Evolutionary conservation across 2,888 invertebrate genomes (phyloP).

Genomic region (Steinernema carpocapsae): DNA sequence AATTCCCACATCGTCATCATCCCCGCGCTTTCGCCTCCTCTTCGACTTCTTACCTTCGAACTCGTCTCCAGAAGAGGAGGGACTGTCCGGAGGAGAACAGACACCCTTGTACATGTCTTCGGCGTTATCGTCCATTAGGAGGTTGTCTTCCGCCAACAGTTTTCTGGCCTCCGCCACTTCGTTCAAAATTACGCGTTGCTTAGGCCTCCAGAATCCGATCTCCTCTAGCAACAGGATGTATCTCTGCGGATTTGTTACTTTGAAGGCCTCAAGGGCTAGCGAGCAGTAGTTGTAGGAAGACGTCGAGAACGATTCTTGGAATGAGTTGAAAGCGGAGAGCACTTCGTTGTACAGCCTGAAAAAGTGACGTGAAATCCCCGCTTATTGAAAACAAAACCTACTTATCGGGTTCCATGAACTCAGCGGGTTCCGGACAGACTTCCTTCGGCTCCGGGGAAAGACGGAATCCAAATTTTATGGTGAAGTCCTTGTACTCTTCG

Average conservation of each 20-base stretch:
- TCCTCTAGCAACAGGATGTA: not conserved
- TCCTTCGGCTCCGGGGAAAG: not conserved
- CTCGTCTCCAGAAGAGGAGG: constrained; percentile 10
- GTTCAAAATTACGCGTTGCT: not conserved
- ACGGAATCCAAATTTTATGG: not conserved
- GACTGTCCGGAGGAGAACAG: constrained; percentile 1
- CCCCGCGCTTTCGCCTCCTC: not conserved
- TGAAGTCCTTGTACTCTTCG: not conserved
- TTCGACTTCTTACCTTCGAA: constrained; percentile 16
- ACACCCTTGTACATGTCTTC: constrained; percentile 29
- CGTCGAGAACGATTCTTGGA: not conserved
- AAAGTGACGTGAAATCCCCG: not conserved
- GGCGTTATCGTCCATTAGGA: not conserved
- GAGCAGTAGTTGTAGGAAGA: not conserved
- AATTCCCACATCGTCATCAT: not conserved
- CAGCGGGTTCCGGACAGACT: not conserved
- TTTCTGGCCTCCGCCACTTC: constrained; percentile 4
- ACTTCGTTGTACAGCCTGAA: not conserved
- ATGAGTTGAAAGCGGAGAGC: not conserved
- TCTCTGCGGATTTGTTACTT: constrained; percentile 1
- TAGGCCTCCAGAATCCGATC: constrained; percentile 28
- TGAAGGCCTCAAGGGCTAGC: not conserved
- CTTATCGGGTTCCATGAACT: not conserved
- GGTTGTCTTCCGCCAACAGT: not conserved
- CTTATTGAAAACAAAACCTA: not conserved